Base-by-base conservation (phyloP, 2,888 invertebrate species). In the Phengaris alcon region DNA sequence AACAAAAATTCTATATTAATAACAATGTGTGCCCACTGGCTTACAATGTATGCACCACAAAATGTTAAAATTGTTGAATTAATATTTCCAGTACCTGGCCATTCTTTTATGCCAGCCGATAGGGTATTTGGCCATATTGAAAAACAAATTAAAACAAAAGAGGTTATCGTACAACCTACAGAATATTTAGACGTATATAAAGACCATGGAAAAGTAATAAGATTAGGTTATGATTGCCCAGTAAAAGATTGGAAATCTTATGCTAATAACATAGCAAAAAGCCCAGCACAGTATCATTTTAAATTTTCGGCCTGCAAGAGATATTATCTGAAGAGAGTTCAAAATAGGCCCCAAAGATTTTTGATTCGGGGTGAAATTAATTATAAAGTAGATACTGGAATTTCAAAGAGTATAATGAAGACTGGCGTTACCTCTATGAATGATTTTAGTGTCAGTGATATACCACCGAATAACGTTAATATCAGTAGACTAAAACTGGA, bases 21-120 rank as follows among this genome's bases (percentile, higher is more conserved):
- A 35, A 35, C 35, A 35, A 35, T 35, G 35, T 35, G 35, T 35
- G 35, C 35, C 35, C 35, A 35, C 35, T 35, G 72, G 72, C 72
- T 72, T 54, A 54, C 13, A n/a, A 15, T 52, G 22, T 52, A 72
- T 73, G 73, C 54, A 7, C 22, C 73, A 35, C 10, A 35, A 52
- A 52, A 73, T 10, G 52, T 73, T 74, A 75, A 77, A 76, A 75
- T 46, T 75, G 46, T 78, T 0, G 80, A 81, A 10, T 64, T 80
- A 13, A 75, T 81, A 57, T 81, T 81, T 64, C 81, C 80, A n/a
- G 76, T 80, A 15, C 78, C 80, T 9, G 79, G 80, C 13, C 81
- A 80, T 72, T 80, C 79, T 55, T 81, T 80, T 76, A 68, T 81
- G 46, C 81, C 79, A 69, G 77, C 80, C 7, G 81, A 81, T 69